Evolutionary conservation across 2,797 vertebrate genomes (phyloP), one percentile per base, ranked within the genome.

Genomic region (Dipus sagitta): DNA sequence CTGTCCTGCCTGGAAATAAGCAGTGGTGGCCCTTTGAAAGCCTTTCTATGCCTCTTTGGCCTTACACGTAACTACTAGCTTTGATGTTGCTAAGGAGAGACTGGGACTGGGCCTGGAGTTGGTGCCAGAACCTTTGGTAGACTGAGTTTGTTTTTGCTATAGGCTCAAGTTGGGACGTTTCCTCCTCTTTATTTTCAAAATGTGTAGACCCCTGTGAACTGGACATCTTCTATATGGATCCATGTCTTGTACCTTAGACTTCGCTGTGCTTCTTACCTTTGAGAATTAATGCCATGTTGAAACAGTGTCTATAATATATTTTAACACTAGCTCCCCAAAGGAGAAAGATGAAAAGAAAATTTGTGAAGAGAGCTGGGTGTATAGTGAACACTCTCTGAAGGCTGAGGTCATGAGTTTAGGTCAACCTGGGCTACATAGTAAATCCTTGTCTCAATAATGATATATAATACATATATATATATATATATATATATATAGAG

Each of bases 201-300:
- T 26, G 7, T 76, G 4, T 83, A 67, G n/a, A 62, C 28, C n/a
- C 34, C 42, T 67, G 11, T 77, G 68, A 79, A 60, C 23, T 86
- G 52, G 23, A 47, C 4, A 1, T 65, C 58, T 38, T 65, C 58
- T 38, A 38, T 6, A 38, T 38, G 38, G 38, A 38, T 38, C 38
- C 38, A 38, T 38, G 38, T 38, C 3, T 38, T 15, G 75, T 62
- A 38, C n/a, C 62, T 94, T 94, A 90, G 77, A 72, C 14, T 80
- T 94, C 78, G 12, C 70, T 14, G 26, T 85, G 52, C 42, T 80
- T 80, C 80, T 95, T 88, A 84, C n/a, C 24, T 32, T 11, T 81
- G 74, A 79, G 14, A 32, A 52, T 84, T 18, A 21, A 93, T 88
- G 68, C 34, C 30, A 17, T 6, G 0, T 77, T 67, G 81, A 84